Conservation (phyloP, 1,140 invertebrate genomes). For the Aphaenogaster floridana region DNA sequence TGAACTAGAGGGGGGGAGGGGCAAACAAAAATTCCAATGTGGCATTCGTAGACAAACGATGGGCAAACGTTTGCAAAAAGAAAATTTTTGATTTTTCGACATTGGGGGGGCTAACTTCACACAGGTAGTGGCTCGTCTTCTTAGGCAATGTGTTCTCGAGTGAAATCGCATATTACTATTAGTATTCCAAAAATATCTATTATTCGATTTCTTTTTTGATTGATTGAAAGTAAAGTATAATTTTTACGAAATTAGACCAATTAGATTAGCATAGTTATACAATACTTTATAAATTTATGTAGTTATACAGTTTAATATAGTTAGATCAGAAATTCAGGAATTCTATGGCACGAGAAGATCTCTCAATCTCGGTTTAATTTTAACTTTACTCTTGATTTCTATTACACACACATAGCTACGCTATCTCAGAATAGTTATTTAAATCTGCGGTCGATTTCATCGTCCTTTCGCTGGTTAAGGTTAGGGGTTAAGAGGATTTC, state of each 20-base stretch:
- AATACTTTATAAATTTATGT: not conserved
- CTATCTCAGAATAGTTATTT: constrained; percentile 34
- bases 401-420: not conserved
- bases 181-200: not conserved
- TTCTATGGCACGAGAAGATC: not conserved
- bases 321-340: not conserved
- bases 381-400: constrained; percentile 21
- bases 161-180: not conserved
- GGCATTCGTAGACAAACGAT: too few relatives aligned
- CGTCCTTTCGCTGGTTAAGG: constrained; percentile 23
- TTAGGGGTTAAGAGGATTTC: constrained; percentile 26
- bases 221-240: not conserved
- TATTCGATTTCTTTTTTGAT: not conserved
- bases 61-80: too few relatives aligned
- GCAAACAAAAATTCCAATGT: too few relatives aligned
- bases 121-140: not conserved
- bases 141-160: not conserved
- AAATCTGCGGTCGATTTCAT: constrained; percentile 49
- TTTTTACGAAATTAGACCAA: not conserved
- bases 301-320: not conserved
- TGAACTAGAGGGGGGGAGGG: too few relatives aligned
- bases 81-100: too few relatives aligned
- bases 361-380: constrained; percentile 7
- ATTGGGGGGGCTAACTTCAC: too few relatives aligned
- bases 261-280: not conserved